Conservation (phyloP, 2,797 vertebrate species). For the Pseudomugil tenellus region DNA sequence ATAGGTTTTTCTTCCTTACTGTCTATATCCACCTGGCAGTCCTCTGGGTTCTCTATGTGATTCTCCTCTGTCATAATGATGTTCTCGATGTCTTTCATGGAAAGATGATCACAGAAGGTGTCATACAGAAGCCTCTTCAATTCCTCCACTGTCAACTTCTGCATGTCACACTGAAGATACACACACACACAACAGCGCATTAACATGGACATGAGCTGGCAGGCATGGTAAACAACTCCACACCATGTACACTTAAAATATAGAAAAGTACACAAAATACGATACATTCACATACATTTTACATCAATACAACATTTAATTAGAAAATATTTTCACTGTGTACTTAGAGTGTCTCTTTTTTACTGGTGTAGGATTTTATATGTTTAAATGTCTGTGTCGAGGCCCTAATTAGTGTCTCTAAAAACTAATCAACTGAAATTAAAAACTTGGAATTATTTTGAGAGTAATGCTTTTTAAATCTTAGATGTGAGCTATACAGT, state of each 20-base stretch:
- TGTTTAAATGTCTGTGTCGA: background rate
- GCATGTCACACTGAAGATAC: conserved; percentile 92
- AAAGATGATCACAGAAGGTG: conserved; percentile 97
- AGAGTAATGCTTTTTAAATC: background rate
- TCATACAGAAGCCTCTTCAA: conserved; percentile 96
- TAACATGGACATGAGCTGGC: conserved; percentile 12
- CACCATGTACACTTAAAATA: too few relatives aligned
- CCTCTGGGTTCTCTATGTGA: conserved; percentile 92
- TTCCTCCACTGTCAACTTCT: conserved; percentile 97
- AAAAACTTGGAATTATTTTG: background rate
- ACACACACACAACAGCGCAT: conserved; percentile 26
- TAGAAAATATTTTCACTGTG: background rate
- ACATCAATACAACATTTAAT: background rate
- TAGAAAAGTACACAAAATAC: background rate
- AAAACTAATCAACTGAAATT: background rate
- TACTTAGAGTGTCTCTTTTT: background rate
- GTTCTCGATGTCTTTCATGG: conserved; percentile 99
- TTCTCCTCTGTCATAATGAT: conserved; percentile 99
- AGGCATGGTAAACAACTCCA: background rate
- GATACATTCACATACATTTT: background rate
- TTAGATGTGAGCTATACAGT: background rate
- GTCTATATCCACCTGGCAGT: conserved; percentile 96
- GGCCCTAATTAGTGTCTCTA: background rate
- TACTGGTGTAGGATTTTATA: background rate
- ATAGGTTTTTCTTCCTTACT: conserved; percentile 83